A percentile compares a stretch with the other conserved stretches of the same genome.
These are phyloP conservation scores for Drosophila anceps DNA, from an alignment of 2,888 invertebrate species.

Conservation along the genomic window DNA sequence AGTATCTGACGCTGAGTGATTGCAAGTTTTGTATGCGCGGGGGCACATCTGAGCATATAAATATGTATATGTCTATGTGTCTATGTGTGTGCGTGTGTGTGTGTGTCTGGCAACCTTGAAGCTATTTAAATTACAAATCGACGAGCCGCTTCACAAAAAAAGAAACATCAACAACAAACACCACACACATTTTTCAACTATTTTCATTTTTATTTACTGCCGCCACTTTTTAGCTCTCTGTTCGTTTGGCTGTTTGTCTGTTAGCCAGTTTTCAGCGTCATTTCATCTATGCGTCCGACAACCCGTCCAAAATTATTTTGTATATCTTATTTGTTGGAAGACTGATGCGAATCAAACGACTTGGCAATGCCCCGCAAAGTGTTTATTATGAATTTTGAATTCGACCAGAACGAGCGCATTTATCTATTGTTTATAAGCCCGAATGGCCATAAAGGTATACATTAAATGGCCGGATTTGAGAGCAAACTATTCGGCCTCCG, in stretches of 20 bases:
- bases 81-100: slow-evolving; percentile 13
- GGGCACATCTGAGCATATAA: slow-evolving; percentile 45
- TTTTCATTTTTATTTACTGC: slow-evolving; percentile 80
- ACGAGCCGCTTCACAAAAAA: slow-evolving; percentile 47
- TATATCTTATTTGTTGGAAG: slow-evolving; percentile 60
- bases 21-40: slow-evolving; percentile 67
- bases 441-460: slow-evolving; percentile 71
- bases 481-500: slow-evolving; percentile 18
- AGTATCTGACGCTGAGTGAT: slow-evolving; percentile 65
- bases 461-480: slow-evolving; percentile 58
- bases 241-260: slow-evolving; percentile 18
- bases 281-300: slow-evolving; percentile 23
- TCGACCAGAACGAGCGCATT: slow-evolving; percentile 71
- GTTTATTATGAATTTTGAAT: slow-evolving; percentile 77
- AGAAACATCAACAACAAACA: slow-evolving; percentile 26
- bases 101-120: slow-evolving; percentile 72
- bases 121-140: slow-evolving; percentile 81
- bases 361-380: slow-evolving; percentile 71
- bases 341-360: slow-evolving; percentile 78
- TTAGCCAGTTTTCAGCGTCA: slow-evolving; percentile 10
- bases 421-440: slow-evolving; percentile 79
- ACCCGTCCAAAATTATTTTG: slow-evolving; percentile 43
- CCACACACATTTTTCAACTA: slow-evolving; percentile 70
- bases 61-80: slow-evolving; percentile 14
- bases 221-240: slow-evolving; percentile 67